phyloP scores from a whole-genome alignment of 2,797 vertebrate genomes.

The Myripristis murdjan region DNA sequence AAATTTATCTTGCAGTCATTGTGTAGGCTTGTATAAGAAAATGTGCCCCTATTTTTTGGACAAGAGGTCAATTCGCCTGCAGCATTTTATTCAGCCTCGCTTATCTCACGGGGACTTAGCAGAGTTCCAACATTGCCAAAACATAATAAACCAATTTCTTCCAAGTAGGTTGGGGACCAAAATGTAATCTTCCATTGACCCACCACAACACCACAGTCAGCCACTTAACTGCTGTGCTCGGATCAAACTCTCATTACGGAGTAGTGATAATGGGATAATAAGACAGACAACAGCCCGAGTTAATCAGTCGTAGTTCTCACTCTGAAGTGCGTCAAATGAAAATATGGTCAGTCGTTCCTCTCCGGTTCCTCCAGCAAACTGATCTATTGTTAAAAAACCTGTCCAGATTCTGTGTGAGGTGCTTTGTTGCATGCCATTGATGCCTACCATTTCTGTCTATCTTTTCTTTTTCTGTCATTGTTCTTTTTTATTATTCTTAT shows the following conservation, averaged over 20 bases:
- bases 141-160: not conserved
- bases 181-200: not conserved
- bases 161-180: not conserved
- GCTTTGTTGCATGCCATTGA: conserved; percentile 88
- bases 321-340: conserved; percentile 69
- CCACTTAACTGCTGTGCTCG: conserved; percentile 7
- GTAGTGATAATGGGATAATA: not conserved
- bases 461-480: conserved; percentile 21
- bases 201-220: not conserved
- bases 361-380: conserved; percentile 26
- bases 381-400: conserved; percentile 31
- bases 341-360: conserved; percentile 50
- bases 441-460: conserved; percentile 85
- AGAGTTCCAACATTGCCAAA: conserved; percentile 29
- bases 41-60: not conserved
- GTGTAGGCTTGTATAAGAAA: not conserved
- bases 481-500: too few species aligned
- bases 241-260: conserved; percentile 8
- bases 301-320: conserved; percentile 80
- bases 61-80: not conserved
- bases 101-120: conserved; percentile 1
- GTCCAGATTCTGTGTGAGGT: conserved; percentile 67
- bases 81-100: not conserved
- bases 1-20: not conserved
- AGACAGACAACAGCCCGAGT: conserved; percentile 42